Evolutionary conservation across 2,797 vertebrate species (phyloP).

Genomic region (Danio albolineatus): DNA sequence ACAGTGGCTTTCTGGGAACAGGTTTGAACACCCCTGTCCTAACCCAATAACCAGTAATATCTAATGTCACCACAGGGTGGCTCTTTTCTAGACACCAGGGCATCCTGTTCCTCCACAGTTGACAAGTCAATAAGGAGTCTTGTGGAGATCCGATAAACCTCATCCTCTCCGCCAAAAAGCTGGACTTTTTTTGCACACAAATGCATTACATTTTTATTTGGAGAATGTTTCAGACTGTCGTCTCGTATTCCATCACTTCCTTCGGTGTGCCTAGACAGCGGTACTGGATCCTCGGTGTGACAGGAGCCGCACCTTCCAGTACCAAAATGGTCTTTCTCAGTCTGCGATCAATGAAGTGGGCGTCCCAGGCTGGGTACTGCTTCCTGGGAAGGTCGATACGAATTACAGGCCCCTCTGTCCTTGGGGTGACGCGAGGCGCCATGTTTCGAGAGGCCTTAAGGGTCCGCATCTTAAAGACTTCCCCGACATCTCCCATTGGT

Average conservation of each 20-base stretch:
- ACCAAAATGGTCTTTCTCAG: conserved; percentile 95
- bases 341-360: conserved; percentile 95
- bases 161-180: conserved; percentile 22
- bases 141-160: conserved; percentile 29
- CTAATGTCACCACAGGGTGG: conserved; percentile 12
- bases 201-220: conserved; percentile 49
- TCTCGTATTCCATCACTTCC: conserved; percentile 97
- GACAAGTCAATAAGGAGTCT: conserved; percentile 22
- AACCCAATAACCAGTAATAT: conserved; percentile 22
- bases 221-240: conserved; percentile 86
- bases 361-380: conserved; percentile 97
- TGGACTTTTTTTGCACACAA: conserved; percentile 4
- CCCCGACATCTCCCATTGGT: conserved; percentile 74
- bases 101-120: conserved; percentile 17
- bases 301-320: conserved; percentile 89
- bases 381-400: conserved; percentile 97
- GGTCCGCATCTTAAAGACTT: conserved; percentile 91
- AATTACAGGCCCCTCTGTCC: conserved; percentile 94
- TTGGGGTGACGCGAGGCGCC: conserved; percentile 76
- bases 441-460: conserved; percentile 79
- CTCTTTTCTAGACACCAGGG: conserved; percentile 4
- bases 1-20: background rate
- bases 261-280: conserved; percentile 86
- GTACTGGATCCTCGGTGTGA: conserved; percentile 92
- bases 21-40: background rate